phyloP scores from a whole-genome alignment of 2,888 invertebrate genomes.

The Ectobius pallidus region DNA sequence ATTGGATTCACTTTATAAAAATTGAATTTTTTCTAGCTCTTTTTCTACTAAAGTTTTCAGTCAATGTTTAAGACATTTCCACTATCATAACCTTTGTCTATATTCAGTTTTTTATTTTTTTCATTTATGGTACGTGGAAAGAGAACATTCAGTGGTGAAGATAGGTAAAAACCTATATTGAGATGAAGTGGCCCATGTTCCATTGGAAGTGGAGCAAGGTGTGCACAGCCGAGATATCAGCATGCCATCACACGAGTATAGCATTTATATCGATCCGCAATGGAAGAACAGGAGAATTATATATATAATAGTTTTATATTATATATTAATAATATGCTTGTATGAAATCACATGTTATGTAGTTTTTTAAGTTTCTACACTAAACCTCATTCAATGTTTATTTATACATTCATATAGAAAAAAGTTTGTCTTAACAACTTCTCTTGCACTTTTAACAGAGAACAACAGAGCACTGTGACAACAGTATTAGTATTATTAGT shows the following conservation, averaged over 20 bases:
- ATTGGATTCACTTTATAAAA: background rate
- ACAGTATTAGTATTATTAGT: conserved; percentile 33
- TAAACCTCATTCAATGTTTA: conserved; percentile 42
- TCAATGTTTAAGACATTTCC: background rate
- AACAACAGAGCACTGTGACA: conserved; percentile 42
- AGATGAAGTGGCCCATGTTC: background rate
- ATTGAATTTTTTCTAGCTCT: background rate
- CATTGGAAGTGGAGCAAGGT: conserved; percentile 6
- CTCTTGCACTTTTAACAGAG: conserved; percentile 39
- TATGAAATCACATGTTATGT: conserved; percentile 44
- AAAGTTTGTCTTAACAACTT: conserved; percentile 43
- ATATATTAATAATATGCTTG: conserved; percentile 44
- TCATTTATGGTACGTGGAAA: background rate
- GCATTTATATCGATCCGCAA: conserved; percentile 43
- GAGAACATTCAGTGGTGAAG: conserved; percentile 11
- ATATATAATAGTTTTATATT: conserved; percentile 42
- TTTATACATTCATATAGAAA: conserved; percentile 46
- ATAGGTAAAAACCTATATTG: background rate
- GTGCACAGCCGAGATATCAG: conserved; percentile 35
- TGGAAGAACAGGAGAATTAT: conserved; percentile 46
- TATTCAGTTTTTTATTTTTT: no score
- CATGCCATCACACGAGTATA: conserved; percentile 41
- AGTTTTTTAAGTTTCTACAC: conserved; percentile 40
- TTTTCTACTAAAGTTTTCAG: conserved; percentile 8
- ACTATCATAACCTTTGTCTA: conserved; percentile 4